Conservation (phyloP, 2,113 vertebrate species). For the Brachirus orientalis region DNA sequence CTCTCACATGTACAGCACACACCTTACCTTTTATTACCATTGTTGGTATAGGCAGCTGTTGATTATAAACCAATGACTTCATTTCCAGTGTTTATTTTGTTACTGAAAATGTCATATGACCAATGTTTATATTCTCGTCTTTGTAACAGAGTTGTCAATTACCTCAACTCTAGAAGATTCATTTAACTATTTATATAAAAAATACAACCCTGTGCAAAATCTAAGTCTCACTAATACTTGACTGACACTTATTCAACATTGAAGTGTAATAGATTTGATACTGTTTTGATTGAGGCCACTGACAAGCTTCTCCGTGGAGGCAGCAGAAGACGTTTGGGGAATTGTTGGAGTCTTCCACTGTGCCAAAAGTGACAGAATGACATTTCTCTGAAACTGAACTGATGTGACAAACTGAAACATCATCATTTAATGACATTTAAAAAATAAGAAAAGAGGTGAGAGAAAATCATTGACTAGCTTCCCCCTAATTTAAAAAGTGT, state of each 20-base stretch:
- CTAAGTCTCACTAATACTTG: neutral
- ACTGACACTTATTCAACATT: too few species aligned
- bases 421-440: too few species aligned
- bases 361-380: too few species aligned
- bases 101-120: neutral
- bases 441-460: too few species aligned
- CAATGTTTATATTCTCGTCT: neutral
- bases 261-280: neutral
- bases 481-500: too few species aligned
- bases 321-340: neutral
- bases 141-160: neutral
- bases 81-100: slow-evolving; percentile 3
- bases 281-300: neutral
- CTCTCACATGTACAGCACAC: slow-evolving; percentile 37
- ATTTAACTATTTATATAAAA: neutral
- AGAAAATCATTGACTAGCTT: too few species aligned
- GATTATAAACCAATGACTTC: slow-evolving; percentile 1
- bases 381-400: neutral
- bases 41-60: slow-evolving; percentile 12
- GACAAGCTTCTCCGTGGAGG: neutral
- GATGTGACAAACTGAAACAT: too few species aligned
- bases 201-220: neutral
- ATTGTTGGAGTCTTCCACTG: too few species aligned
- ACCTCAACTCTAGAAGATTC: neutral
- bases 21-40: slow-evolving; percentile 28